Base-by-base conservation (phyloP, 2,113 vertebrate species). In the Brachyistius frenatus region DNA sequence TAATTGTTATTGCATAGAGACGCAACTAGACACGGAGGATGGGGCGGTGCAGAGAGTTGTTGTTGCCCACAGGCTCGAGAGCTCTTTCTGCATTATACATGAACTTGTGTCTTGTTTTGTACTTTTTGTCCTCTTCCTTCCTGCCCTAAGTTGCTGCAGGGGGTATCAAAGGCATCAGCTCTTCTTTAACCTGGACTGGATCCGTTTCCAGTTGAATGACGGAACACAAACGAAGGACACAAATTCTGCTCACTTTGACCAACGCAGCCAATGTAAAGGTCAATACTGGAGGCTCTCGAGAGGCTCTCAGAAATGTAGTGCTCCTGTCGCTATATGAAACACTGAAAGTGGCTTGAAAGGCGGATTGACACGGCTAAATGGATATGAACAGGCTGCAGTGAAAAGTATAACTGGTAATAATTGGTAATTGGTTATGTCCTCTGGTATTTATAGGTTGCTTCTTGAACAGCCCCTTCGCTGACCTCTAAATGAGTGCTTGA, bases 51-150 rank as follows among this genome's bases (percentile, higher is more conserved):
- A 70, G 73, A 30, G 78, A 75, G 62, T 57, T 85, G 79, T 81
- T 78, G 76, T 83, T 81, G 90, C 89, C 89, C 76, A 87, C 74
- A 85, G 87, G 86, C 86, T 66, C 5, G 3, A 64, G 72, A 78
- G 89, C 86, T 86, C 86, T 87, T 92, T 89, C 81, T 93, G 86
- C 90, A 91, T 92, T 90, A 91, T 89, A 88, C 86, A 93, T 92
- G 81, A 88, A 30, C 67, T 66, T 60, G 76, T 73, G 72, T 66
- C 61, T 65, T 74, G 35, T 72, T 41, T 70, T 52, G 55, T 54
- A 52, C 39, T 66, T 56, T 32, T 44, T 7, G 7, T 32, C 8
- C 16, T 56, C 69, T 66, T 72, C 50, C 66, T 80, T 81, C 77
- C 78, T 70, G 66, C 63, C 62, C 74, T 41, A 46, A 76, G 64